These are phyloP conservation scores for Thymelicus lineola DNA, from an alignment of 2,888 invertebrate species.

Conservation along the genomic window DNA sequence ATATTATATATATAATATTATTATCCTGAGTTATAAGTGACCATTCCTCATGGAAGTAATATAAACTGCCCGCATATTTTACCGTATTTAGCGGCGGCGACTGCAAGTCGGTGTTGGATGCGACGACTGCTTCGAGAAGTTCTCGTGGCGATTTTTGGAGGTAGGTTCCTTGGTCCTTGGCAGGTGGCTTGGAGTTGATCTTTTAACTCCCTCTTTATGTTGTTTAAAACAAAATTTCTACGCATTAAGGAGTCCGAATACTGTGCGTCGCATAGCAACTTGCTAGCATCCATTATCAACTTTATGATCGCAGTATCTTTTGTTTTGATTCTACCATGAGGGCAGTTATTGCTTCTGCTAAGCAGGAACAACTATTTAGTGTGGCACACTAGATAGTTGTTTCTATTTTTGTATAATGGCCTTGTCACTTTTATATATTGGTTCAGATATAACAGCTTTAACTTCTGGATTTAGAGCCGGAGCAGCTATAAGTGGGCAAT, in stretches of 20 bases:
- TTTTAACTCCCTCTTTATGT: slow-evolving; percentile 34
- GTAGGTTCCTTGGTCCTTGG: slow-evolving; percentile 22
- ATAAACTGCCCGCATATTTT: slow-evolving; percentile 34
- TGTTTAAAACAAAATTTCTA: slow-evolving; percentile 15
- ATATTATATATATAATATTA: slow-evolving; percentile 25
- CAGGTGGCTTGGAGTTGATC: slow-evolving; percentile 26
- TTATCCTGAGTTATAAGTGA: slow-evolving; percentile 34
- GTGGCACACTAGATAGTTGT: slow-evolving; percentile 42
- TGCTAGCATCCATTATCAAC: slow-evolving; percentile 18
- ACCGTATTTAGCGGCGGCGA: slow-evolving; percentile 36
- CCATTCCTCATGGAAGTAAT: slow-evolving; percentile 31
- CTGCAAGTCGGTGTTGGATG: slow-evolving; percentile 11
- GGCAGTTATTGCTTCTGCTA: slow-evolving; percentile 39
- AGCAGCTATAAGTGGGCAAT: slow-evolving; percentile 43
- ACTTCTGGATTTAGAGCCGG: slow-evolving; percentile 47
- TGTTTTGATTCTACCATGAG: slow-evolving; percentile 18
- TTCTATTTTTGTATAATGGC: slow-evolving; percentile 46
- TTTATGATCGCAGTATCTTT: no score
- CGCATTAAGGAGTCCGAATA: slow-evolving; percentile 18
- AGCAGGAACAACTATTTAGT: no score
- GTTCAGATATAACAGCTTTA: slow-evolving; percentile 42
- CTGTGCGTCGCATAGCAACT: slow-evolving; percentile 36
- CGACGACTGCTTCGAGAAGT: slow-evolving; percentile 19
- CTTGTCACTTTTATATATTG: slow-evolving; percentile 42
- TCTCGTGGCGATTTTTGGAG: slow-evolving; percentile 12